Evolutionary conservation across 2,797 vertebrate genomes (phyloP).

Genomic region (Chiloscyllium punctatum): DNA sequence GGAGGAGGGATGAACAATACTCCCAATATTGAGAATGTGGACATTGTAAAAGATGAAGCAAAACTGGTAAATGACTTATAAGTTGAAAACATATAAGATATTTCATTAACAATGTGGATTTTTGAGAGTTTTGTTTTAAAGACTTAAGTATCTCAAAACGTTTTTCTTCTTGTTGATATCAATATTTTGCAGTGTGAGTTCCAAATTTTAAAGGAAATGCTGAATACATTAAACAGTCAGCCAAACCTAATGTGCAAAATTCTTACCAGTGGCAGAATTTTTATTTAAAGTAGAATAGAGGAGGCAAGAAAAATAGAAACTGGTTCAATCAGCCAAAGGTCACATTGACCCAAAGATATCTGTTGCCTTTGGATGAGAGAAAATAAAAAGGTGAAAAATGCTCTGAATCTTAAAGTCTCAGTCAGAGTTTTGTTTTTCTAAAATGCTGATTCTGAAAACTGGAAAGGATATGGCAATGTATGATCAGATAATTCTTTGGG

Average conservation of each 20-base stretch:
- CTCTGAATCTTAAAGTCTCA: not conserved
- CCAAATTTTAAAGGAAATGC: not conserved
- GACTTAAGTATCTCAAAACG: not conserved
- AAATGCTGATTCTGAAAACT: not conserved
- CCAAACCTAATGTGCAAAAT: not conserved
- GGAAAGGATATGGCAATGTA: not conserved
- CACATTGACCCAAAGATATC: not conserved
- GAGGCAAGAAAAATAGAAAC: not conserved
- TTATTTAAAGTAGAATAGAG: not conserved
- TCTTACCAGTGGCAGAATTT: not conserved
- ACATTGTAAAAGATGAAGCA: constrained; percentile 47
- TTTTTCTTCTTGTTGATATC: not conserved
- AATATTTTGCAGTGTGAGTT: not conserved
- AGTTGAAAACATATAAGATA: not conserved
- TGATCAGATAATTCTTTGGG: not conserved
- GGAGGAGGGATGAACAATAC: constrained; percentile 43
- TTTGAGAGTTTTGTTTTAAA: not conserved
- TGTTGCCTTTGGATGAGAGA: not conserved
- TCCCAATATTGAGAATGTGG: constrained; percentile 36
- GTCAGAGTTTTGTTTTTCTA: not conserved
- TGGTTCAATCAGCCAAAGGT: not conserved
- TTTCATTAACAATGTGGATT: not conserved
- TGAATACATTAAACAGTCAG: not conserved
- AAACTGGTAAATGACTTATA: constrained; percentile 58
- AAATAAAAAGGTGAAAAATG: not conserved